Conservation (phyloP, 2,113 vertebrate genomes). For the Crotalus tigris region DNA sequence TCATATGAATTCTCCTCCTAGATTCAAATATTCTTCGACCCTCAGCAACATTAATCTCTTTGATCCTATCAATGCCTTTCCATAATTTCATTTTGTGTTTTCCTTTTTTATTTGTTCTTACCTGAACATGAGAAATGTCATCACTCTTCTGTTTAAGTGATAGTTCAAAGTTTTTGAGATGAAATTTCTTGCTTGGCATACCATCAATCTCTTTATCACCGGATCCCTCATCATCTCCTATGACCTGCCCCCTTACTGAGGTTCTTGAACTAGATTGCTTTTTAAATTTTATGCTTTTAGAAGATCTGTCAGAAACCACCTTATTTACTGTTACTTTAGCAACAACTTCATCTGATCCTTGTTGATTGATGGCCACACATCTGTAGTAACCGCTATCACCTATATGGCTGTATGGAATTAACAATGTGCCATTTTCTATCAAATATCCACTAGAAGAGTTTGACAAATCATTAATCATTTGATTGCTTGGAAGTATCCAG, state of each 20-base stretch:
- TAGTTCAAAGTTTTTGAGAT: conserved; percentile 45
- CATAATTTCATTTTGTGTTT: conserved; percentile 62
- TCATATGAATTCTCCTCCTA: conserved; percentile 74
- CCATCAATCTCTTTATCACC: conserved; percentile 55
- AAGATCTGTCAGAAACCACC: conserved; percentile 60
- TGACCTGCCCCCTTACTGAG: conserved; percentile 53
- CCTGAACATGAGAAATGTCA: not conserved
- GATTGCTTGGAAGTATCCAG: conserved; percentile 83
- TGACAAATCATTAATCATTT: conserved; percentile 60
- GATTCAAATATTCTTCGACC: conserved; percentile 71
- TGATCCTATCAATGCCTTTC: conserved; percentile 62
- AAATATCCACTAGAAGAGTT: conserved; percentile 71
- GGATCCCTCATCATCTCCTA: conserved; percentile 76
- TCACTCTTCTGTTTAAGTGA: conserved; percentile 49
- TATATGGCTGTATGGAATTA: conserved; percentile 68
- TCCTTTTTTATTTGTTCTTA: conserved; percentile 58
- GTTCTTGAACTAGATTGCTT: conserved; percentile 71
- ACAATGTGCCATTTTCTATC: conserved; percentile 74
- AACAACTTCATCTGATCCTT: conserved; percentile 75
- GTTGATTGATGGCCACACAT: conserved; percentile 83
- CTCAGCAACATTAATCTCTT: conserved; percentile 62
- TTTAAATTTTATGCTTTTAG: conserved; percentile 63
- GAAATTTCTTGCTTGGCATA: conserved; percentile 34
- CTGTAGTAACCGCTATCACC: conserved; percentile 82
- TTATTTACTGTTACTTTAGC: conserved; percentile 71